Evolutionary conservation across 2,888 invertebrate species (phyloP).

Genomic region (Netelia virgata): DNA sequence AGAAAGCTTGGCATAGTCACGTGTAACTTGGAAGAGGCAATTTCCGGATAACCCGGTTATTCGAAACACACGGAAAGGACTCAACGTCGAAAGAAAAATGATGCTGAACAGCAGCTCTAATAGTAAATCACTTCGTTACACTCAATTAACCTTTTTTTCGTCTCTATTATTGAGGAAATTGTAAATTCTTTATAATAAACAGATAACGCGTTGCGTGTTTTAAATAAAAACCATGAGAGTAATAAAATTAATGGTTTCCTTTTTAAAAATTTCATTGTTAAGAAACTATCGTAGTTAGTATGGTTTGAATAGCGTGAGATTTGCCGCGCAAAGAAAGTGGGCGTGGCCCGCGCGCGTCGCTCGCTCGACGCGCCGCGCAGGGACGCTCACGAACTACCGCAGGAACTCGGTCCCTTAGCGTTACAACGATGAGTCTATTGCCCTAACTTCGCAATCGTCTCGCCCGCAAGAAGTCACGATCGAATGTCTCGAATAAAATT

Average conservation of each 20-base stretch:
- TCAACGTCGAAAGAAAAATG: constrained; percentile 9
- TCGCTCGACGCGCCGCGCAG: too few relatives aligned
- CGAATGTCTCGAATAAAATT: too few relatives aligned
- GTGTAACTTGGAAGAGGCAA: constrained; percentile 38
- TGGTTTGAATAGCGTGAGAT: too few relatives aligned
- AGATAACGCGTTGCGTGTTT: not conserved
- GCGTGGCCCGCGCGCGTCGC: too few relatives aligned
- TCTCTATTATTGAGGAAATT: not conserved
- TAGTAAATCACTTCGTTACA: not conserved
- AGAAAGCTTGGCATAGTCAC: constrained; percentile 20
- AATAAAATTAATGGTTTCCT: not conserved
- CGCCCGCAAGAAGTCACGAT: too few relatives aligned
- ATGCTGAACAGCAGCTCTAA: not conserved
- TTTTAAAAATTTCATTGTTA: too few relatives aligned
- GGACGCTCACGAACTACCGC: too few relatives aligned
- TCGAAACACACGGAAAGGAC: not conserved
- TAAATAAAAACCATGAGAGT: not conserved
- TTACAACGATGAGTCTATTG: too few relatives aligned
- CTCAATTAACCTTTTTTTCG: not conserved
- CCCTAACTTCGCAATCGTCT: too few relatives aligned
- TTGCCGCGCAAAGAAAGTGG: too few relatives aligned
- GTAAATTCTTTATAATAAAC: not conserved
- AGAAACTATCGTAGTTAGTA: too few relatives aligned
- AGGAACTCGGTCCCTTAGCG: too few relatives aligned
- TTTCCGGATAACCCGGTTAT: constrained; percentile 40